These are phyloP conservation scores for Pseudorhiza aurosa DNA, from an alignment of 30 jellyfish, hydroid and myxozoan genomes.

Conservation along the genomic window DNA sequence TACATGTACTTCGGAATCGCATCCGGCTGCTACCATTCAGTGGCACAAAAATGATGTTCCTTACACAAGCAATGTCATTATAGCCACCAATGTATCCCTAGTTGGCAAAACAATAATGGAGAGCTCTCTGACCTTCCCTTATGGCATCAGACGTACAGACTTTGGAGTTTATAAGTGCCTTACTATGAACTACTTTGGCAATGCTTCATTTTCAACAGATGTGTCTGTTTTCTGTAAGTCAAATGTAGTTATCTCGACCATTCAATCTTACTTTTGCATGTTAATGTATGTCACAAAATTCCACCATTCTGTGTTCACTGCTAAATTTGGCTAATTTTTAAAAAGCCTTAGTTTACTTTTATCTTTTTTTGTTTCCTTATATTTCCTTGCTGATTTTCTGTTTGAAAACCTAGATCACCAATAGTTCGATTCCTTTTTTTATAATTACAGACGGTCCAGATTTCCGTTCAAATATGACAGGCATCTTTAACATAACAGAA, in stretches of 20 bases:
- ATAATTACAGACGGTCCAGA: conserved; percentile 69
- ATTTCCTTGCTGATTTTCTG: no score
- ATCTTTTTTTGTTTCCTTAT: no score
- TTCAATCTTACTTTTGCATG: not conserved
- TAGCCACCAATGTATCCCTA: not conserved
- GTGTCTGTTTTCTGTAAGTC: conserved; percentile 66
- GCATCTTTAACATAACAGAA: conserved; percentile 26
- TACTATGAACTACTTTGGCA: conserved; percentile 27
- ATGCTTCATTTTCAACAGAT: conserved; percentile 32
- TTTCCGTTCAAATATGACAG: conserved; percentile 27
- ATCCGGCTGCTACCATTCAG: conserved; percentile 30
- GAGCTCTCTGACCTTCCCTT: conserved; percentile 31
- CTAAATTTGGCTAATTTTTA: no score
- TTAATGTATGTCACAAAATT: no score
- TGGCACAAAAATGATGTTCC: conserved; percentile 47
- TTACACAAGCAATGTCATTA: conserved; percentile 6
- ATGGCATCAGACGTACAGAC: conserved; percentile 47
- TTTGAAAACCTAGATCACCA: no score
- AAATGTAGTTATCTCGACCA: not conserved
- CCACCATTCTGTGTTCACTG: not conserved
- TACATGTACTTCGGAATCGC: conserved; percentile 42
- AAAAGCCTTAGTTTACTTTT: no score
- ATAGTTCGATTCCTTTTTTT: no score
- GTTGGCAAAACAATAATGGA: conserved; percentile 11
- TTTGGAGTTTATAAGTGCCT: conserved; percentile 36